Percentiles rank a stretch among this genome's conserved stretches.
phyloP scores from a whole-genome alignment of 2,888 invertebrate species.

The Ceraclea dissimilis region DNA sequence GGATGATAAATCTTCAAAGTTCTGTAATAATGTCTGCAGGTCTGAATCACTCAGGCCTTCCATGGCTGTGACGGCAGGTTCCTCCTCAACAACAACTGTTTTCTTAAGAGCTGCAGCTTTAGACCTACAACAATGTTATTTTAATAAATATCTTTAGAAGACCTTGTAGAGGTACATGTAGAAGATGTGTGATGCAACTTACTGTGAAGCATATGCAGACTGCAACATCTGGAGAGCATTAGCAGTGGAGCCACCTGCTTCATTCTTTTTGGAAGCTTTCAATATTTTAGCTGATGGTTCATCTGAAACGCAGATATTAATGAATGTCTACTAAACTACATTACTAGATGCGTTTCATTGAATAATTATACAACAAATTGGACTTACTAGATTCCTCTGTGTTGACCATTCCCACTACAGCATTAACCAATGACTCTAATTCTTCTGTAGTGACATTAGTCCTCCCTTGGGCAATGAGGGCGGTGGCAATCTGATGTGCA shows the following conservation, averaged over 20 bases:
- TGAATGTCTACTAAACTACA: too few species aligned
- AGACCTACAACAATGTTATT: too few species aligned
- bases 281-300: neutral
- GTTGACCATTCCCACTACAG: slow-evolving; percentile 63
- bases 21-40: slow-evolving; percentile 69
- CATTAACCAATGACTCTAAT: slow-evolving; percentile 69
- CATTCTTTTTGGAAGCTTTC: neutral
- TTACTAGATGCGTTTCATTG: too few species aligned
- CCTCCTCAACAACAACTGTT: slow-evolving; percentile 27
- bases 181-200: too few species aligned
- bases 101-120: neutral
- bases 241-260: neutral
- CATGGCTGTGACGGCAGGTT: slow-evolving; percentile 46
- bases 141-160: too few species aligned
- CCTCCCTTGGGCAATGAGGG: slow-evolving; percentile 70
- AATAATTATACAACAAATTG: neutral
- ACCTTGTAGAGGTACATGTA: too few species aligned
- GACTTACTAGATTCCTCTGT: slow-evolving; percentile 28
- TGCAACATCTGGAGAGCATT: slow-evolving; percentile 17
- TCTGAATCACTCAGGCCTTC: slow-evolving; percentile 75
- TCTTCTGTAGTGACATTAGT: slow-evolving; percentile 74
- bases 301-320: too few species aligned
- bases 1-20: slow-evolving; percentile 70
- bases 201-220: slow-evolving; percentile 17
- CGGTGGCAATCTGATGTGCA: slow-evolving; percentile 73